These are phyloP conservation scores for Dissostichus mawsoni DNA, from an alignment of 2,113 vertebrate genomes.

Conservation along the genomic window DNA sequence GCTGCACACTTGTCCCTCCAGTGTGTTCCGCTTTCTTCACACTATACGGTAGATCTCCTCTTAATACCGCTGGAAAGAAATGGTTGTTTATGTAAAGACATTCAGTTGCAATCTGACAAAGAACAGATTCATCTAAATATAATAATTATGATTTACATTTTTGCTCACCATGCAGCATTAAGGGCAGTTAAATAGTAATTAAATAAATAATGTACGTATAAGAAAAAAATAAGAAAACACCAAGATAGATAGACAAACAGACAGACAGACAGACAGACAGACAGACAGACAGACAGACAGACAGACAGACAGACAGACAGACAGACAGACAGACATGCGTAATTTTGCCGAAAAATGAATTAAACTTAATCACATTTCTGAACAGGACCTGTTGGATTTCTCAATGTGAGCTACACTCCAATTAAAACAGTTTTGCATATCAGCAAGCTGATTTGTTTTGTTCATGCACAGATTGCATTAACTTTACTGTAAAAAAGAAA, in stretches of 20 bases:
- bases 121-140: background rate
- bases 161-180: background rate
- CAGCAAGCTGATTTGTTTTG: background rate
- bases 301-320: constrained; percentile 45
- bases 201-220: background rate
- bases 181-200: background rate
- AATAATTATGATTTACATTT: background rate
- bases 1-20: constrained; percentile 59
- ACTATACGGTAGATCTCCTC: constrained; percentile 29
- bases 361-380: background rate
- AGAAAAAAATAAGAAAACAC: background rate
- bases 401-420: too few species aligned
- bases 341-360: background rate
- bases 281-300: constrained; percentile 34
- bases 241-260: constrained; percentile 37
- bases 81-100: constrained; percentile 5
- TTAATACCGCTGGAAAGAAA: constrained; percentile 23
- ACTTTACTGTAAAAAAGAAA: background rate
- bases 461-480: background rate
- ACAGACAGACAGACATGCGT: background rate
- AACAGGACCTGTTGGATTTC: background rate
- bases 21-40: constrained; percentile 38
- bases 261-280: constrained; percentile 24
- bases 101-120: background rate
- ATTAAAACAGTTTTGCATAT: background rate